Conservation (phyloP, 2,113 vertebrate species). For the Charadrius vociferus region DNA sequence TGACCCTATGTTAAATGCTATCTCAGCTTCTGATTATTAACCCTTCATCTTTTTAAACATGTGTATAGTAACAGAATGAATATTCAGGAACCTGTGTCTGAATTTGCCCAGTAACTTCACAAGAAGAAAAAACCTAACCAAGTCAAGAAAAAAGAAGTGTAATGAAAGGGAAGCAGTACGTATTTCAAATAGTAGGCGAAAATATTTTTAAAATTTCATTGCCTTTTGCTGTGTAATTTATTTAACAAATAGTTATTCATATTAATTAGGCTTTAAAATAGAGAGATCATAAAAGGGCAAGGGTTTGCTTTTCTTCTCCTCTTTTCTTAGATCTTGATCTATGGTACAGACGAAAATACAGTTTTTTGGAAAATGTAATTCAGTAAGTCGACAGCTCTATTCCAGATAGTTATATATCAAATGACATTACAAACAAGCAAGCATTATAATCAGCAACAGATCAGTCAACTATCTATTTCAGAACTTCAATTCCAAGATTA, state of each 20-base stretch:
- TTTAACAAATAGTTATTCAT: not conserved
- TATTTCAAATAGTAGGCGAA: not conserved
- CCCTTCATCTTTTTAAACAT: not conserved
- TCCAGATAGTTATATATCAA: not conserved
- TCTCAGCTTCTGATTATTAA: not conserved
- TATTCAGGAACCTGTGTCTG: not conserved
- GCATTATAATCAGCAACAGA: not conserved
- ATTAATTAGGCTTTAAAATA: not conserved
- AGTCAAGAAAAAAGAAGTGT: not conserved
- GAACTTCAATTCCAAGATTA: conserved; percentile 20
- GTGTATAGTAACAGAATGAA: not conserved
- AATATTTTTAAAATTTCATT: not conserved
- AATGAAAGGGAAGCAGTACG: not conserved
- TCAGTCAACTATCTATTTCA: not conserved
- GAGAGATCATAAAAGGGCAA: not conserved
- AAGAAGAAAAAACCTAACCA: accelerated
- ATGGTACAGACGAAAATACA: not conserved
- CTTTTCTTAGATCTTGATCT: not conserved
- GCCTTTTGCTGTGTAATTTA: not conserved
- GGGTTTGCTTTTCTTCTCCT: not conserved
- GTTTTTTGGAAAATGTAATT: not conserved
- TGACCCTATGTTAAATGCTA: not conserved
- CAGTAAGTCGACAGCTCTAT: not conserved
- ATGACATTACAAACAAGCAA: not conserved
- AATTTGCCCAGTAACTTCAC: not conserved